phyloP scores from a whole-genome alignment of 2,113 vertebrate genomes.

The Paradoxurus hermaphroditus region DNA sequence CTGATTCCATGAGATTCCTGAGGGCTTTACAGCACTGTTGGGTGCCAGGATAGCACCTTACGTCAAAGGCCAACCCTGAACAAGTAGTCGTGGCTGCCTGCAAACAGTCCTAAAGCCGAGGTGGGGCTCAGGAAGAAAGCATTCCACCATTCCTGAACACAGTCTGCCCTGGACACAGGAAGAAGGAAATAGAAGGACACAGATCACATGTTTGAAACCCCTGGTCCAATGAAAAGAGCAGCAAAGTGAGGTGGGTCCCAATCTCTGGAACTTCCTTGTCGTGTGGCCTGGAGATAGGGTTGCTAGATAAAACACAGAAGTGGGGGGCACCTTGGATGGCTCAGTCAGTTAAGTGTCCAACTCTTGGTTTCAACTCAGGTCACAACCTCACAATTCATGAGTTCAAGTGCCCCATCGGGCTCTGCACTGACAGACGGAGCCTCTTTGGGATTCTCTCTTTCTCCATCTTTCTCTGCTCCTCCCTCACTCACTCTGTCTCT shows the following conservation, averaged over 20 bases:
- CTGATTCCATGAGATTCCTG: fast-evolving
- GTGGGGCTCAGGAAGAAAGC: neutral
- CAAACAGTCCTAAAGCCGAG: neutral
- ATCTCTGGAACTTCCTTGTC: neutral
- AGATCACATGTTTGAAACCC: neutral
- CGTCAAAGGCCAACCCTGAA: neutral
- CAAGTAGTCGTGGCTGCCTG: neutral
- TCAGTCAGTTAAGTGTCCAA: too few relatives aligned
- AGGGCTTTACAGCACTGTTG: fast-evolving
- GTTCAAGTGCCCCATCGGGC: too few relatives aligned
- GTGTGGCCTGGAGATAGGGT: too few relatives aligned
- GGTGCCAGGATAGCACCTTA: neutral
- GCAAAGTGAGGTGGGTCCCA: neutral
- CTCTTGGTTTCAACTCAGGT: too few relatives aligned
- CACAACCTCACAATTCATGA: too few relatives aligned
- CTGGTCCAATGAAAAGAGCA: neutral
- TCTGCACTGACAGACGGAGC: too few relatives aligned
- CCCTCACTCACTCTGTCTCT: too few relatives aligned
- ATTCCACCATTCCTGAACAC: too few relatives aligned
- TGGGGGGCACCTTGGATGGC: too few relatives aligned
- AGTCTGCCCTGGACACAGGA: neutral
- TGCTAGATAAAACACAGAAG: neutral
- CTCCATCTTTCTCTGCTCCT: too few relatives aligned
- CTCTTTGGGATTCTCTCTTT: too few relatives aligned
- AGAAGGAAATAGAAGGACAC: neutral